Evolutionary conservation across 2,888 invertebrate species (phyloP).

Genomic region (Chelonus formosanus): DNA sequence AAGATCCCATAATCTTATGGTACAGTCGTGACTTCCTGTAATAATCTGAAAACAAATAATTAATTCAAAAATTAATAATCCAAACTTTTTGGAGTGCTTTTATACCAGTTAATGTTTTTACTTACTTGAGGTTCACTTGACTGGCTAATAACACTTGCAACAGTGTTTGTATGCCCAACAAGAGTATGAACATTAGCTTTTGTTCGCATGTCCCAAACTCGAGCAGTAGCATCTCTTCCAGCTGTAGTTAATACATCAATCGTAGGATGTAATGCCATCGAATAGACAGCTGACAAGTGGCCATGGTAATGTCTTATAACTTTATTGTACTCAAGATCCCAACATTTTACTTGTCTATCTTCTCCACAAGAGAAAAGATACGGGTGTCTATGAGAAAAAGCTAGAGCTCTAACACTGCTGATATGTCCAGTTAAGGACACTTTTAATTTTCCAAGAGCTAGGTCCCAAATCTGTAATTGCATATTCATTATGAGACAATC

Average conservation of each 20-base stretch:
- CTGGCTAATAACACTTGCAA: conserved; percentile 94
- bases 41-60: conserved; percentile 73
- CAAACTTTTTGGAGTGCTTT: too few species aligned
- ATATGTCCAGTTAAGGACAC: conserved; percentile 98
- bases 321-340: conserved; percentile 99
- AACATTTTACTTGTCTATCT: conserved; percentile 98
- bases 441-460: conserved; percentile 94
- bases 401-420: conserved; percentile 94
- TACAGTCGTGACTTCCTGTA: conserved; percentile 95
- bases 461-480: conserved; percentile 85
- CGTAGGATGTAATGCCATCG: conserved; percentile 91
- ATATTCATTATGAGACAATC: background rate
- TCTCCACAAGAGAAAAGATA: conserved; percentile 93
- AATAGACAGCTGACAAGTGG: conserved; percentile 95
- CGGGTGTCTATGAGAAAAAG: conserved; percentile 93
- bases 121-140: conserved; percentile 92
- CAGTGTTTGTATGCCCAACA: conserved; percentile 95
- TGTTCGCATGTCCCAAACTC: conserved; percentile 99
- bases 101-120: conserved; percentile 64
- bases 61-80: too few species aligned
- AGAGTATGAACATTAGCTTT: conserved; percentile 98
- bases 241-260: conserved; percentile 94
- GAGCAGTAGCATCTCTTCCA: conserved; percentile 93
- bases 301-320: conserved; percentile 98
- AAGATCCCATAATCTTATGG: conserved; percentile 96